Evolutionary conservation across 2,797 vertebrate species (phyloP).

Genomic region (Halcyon smyrnensis): DNA sequence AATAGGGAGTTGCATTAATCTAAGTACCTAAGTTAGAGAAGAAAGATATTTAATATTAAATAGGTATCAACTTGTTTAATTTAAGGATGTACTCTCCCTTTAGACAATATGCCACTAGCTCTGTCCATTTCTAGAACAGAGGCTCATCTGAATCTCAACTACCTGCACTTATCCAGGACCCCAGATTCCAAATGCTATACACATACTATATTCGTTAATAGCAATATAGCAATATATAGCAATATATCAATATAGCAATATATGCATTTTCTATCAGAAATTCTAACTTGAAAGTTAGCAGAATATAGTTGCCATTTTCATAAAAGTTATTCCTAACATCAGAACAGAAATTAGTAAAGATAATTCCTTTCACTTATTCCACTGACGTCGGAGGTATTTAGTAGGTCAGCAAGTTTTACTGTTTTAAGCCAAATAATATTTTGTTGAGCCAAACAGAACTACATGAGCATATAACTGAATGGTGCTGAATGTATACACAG

Average conservation of each 20-base stretch:
- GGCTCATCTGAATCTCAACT: neutral
- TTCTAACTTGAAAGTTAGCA: neutral
- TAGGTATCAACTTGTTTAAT: neutral
- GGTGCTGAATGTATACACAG: neutral
- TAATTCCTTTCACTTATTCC: neutral
- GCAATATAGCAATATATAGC: neutral
- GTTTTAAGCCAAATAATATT: neutral
- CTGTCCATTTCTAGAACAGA: neutral
- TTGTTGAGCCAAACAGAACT: neutral
- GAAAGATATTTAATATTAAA: neutral
- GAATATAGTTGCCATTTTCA: neutral
- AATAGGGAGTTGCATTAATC: neutral
- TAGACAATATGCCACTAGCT: neutral
- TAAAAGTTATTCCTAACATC: neutral
- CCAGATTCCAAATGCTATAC: neutral
- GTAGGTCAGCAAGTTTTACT: neutral
- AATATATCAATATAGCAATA: too few species aligned
- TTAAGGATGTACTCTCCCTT: neutral
- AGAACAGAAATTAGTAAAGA: neutral
- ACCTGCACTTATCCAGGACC: neutral
- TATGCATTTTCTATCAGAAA: neutral
- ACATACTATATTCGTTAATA: neutral
- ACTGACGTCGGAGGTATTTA: neutral
- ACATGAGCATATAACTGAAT: neutral
- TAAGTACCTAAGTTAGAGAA: neutral